Conservation (phyloP, 2,888 invertebrate species). For the Rutpela maculata region DNA sequence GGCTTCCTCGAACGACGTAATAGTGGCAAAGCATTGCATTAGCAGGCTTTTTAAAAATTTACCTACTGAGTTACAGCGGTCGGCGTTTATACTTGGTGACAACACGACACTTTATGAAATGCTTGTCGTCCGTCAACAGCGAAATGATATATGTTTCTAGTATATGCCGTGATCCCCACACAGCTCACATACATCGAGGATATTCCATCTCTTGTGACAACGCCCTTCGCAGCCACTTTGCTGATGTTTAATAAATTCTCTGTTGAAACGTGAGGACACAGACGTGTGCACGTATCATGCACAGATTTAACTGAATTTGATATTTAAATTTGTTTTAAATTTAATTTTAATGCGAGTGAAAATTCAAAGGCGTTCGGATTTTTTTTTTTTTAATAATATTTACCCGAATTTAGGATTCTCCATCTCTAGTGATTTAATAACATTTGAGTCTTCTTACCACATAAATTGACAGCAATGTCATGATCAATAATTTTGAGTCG, state of each 20-base stretch:
- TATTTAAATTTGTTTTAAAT: constrained; percentile 27
- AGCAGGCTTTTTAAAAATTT: constrained; percentile 16
- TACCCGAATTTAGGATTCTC: not conserved
- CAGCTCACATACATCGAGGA: constrained; percentile 13
- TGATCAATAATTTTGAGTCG: no score
- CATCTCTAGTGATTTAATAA: no score
- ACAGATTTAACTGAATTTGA: constrained; percentile 27
- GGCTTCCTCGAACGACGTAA: not conserved
- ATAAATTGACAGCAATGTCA: no score
- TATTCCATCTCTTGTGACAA: constrained; percentile 24
- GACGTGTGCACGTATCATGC: constrained; percentile 15
- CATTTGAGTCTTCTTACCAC: no score
- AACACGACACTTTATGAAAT: constrained; percentile 24
- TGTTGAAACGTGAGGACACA: constrained; percentile 10
- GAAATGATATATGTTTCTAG: constrained; percentile 34
- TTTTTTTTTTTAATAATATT: not conserved
- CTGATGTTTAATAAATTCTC: constrained; percentile 36
- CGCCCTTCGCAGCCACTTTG: constrained; percentile 25
- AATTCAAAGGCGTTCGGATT: not conserved
- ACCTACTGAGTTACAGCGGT: constrained; percentile 1
- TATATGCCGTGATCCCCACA: constrained; percentile 25
- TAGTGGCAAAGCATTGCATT: not conserved
- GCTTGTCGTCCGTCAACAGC: constrained; percentile 31
- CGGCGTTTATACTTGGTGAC: constrained; percentile 22
- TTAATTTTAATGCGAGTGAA: not conserved